Percentiles rank a stretch among this genome's conserved stretches.
Evolutionary conservation across 2,113 vertebrate genomes (phyloP).

Genomic region (Cisticola juncidis): DNA sequence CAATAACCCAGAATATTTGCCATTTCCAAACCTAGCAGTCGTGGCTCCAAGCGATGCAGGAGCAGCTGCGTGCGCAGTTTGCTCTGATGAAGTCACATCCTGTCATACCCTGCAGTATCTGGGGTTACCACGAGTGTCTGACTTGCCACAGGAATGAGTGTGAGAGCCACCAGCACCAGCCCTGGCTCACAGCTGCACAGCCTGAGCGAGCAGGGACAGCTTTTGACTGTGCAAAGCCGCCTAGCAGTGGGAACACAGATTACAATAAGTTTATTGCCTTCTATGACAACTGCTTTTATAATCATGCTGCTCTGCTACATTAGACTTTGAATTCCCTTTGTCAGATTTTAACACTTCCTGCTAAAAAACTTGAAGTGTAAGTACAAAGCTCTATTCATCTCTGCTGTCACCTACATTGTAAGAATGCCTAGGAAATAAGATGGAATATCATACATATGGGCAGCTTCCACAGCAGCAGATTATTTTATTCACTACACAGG

Average conservation of each 20-base stretch:
- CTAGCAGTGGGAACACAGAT: neutral
- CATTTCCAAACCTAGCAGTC: neutral
- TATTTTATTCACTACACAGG: neutral
- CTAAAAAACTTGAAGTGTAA: neutral
- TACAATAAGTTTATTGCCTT: neutral
- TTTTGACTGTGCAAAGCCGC: neutral
- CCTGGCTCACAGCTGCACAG: neutral
- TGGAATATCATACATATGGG: neutral
- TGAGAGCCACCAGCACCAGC: neutral
- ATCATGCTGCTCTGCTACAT: neutral
- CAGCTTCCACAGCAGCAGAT: neutral
- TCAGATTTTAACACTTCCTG: neutral
- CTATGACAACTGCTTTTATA: neutral
- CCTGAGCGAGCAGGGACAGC: neutral
- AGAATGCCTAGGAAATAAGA: neutral
- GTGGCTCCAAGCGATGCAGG: neutral
- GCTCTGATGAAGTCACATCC: constrained; percentile 22
- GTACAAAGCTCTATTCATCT: neutral
- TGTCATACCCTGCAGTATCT: neutral
- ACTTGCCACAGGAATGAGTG: neutral
- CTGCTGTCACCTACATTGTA: neutral
- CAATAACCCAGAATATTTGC: neutral
- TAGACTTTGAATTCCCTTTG: neutral
- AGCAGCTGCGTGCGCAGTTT: neutral
- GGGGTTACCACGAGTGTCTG: neutral